These are phyloP conservation scores for Polyommatus icarus DNA, from an alignment of 2,888 invertebrate genomes.

Conservation along the genomic window DNA sequence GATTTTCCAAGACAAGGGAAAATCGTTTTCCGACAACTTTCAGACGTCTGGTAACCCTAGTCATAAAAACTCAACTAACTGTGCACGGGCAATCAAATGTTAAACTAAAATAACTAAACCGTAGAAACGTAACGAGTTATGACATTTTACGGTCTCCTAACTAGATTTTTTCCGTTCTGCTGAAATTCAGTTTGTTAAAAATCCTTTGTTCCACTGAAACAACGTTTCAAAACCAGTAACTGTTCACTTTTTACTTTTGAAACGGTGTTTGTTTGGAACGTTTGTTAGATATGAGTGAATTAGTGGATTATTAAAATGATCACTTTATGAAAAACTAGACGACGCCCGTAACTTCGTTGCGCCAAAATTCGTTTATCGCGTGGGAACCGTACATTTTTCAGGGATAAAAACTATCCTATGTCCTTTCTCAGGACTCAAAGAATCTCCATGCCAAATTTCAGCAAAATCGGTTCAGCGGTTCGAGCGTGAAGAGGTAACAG, in stretches of 20 bases:
- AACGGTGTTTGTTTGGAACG: background rate
- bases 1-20: background rate
- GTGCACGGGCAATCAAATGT: slow-evolving; percentile 26
- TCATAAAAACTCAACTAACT: slow-evolving; percentile 28
- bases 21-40: background rate
- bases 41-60: background rate
- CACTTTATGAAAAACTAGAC: too few species aligned
- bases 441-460: too few species aligned
- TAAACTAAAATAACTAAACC: slow-evolving; percentile 26
- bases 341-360: too few species aligned
- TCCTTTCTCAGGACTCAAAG: too few species aligned
- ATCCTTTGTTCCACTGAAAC: slow-evolving; percentile 10
- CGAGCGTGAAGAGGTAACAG: too few species aligned
- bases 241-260: background rate
- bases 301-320: background rate
- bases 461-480: too few species aligned
- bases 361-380: too few species aligned
- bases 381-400: too few species aligned
- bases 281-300: background rate
- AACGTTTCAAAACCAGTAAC: background rate
- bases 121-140: slow-evolving; percentile 24
- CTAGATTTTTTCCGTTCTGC: slow-evolving; percentile 1
- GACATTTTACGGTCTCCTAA: slow-evolving; percentile 14
- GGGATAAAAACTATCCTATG: too few species aligned
- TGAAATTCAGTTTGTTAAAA: slow-evolving; percentile 7